These are phyloP conservation scores for Sturnus vulgaris DNA, from an alignment of 2,113 vertebrate species.

Conservation along the genomic window DNA sequence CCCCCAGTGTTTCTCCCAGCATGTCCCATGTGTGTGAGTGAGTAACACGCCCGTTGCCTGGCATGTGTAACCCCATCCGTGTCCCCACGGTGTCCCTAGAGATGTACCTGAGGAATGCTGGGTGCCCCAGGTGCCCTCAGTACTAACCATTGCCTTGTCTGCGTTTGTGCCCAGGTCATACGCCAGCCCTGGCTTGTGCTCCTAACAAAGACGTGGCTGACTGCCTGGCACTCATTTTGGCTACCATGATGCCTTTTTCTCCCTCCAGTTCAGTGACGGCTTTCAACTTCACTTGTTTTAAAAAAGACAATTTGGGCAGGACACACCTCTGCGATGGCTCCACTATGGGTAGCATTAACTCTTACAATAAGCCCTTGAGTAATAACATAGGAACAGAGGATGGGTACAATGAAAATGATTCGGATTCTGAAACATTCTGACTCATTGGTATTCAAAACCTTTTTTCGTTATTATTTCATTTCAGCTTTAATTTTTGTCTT, in stretches of 20 bases:
- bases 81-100: slow-evolving; percentile 37
- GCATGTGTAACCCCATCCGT: slow-evolving; percentile 69
- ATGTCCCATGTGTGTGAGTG: slow-evolving; percentile 44
- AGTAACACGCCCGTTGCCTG: slow-evolving; percentile 52
- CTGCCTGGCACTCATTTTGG: slow-evolving; percentile 99
- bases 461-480: neutral
- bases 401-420: slow-evolving; percentile 88
- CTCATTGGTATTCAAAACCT: neutral
- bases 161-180: slow-evolving; percentile 92
- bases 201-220: slow-evolving; percentile 97
- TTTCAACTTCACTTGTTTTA: slow-evolving; percentile 88
- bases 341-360: slow-evolving; percentile 74
- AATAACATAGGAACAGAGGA: slow-evolving; percentile 73
- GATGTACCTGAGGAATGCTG: slow-evolving; percentile 66
- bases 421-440: slow-evolving; percentile 94
- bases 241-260: slow-evolving; percentile 99
- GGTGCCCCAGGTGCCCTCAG: slow-evolving; percentile 11
- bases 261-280: slow-evolving; percentile 92
- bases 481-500: neutral
- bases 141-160: slow-evolving; percentile 79
- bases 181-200: slow-evolving; percentile 96
- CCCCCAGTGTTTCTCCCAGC: slow-evolving; percentile 30
- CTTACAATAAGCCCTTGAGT: slow-evolving; percentile 72
- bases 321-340: slow-evolving; percentile 78
- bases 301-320: slow-evolving; percentile 81